Evolutionary conservation across 2,888 invertebrate genomes (phyloP), one percentile per base, ranked within the genome.

Genomic region (Campoplex nolae): DNA sequence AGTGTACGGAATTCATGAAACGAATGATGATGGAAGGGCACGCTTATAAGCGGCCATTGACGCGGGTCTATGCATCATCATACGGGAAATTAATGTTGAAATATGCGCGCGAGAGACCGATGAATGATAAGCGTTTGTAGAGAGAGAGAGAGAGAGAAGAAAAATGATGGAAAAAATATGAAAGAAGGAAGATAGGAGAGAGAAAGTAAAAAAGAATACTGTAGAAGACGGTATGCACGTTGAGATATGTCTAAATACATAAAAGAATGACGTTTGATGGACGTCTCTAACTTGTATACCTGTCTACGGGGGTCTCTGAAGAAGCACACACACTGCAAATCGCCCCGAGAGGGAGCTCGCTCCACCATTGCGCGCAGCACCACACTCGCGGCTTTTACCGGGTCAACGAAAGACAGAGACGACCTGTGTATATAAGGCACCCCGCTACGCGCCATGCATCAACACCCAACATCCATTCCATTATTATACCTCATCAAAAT

Each of bases 401-500:
- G 23, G 0, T 58, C 23, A 78, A 54, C 45, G 67, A 54, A 32
- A 67, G 62, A 82, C 42, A 67, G 67, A 74, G 81, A 74, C 6
- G n/a, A 38, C 54, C 38, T 38, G 16, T 56, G 54, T 28, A 67
- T 70, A 70, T 56, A 68, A 48, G 80, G 71, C 94, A 92, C 93
- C 93, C 94, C 91, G 94, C 94, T 93, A 94, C 90, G 94, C 92
- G 90, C 94, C 90, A 94, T 94, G 94, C 93, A 94, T 94, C 94
- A 94, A 94, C 94, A 94, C 94, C 93, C 93, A 90, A 92, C 91
- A 93, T 92, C 92, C 93, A 92, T 92, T 92, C 92, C 92, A 93
- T 94, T 94, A 93, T 93, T 94, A 93, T 93, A 93, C 90, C 93
- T 93, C 93, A 93, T 94, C 93, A 92, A 93, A 93, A 94, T 93